Conservation (phyloP, 2,797 vertebrate genomes). For the Acipenser oxyrinchus region DNA sequence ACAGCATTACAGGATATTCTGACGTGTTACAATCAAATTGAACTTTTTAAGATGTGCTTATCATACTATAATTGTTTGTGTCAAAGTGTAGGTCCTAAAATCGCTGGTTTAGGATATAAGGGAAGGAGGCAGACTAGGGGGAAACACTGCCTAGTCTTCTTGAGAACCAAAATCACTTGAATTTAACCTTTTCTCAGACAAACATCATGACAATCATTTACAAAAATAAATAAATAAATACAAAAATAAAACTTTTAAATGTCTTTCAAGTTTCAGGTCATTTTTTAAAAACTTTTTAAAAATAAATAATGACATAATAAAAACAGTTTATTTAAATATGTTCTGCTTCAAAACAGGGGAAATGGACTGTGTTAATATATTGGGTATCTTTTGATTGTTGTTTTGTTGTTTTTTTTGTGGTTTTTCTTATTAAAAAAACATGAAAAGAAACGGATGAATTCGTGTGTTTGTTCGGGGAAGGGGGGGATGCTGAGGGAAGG, state of each 20-base stretch:
- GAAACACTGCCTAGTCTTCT: too few relatives aligned
- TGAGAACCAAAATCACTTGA: too few relatives aligned
- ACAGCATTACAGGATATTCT: constrained; percentile 48
- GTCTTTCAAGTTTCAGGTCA: constrained; percentile 49
- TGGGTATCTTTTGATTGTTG: constrained; percentile 27
- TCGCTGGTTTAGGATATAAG: too few relatives aligned
- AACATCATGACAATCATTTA: not conserved
- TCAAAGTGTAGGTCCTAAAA: too few relatives aligned
- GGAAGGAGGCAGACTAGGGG: too few relatives aligned
- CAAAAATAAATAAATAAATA: constrained; percentile 22
- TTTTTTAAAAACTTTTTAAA: constrained; percentile 35
- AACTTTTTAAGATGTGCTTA: too few relatives aligned
- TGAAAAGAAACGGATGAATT: not conserved
- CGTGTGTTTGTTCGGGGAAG: too few relatives aligned
- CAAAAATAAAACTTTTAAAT: constrained; percentile 21
- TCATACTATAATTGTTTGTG: too few relatives aligned
- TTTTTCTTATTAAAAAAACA: constrained; percentile 63
- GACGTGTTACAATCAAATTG: constrained; percentile 47
- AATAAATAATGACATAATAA: constrained; percentile 8
- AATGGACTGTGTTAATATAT: constrained; percentile 52
- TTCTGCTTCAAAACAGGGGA: constrained; percentile 42
- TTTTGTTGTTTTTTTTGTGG: constrained; percentile 26
- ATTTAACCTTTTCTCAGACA: too few relatives aligned
- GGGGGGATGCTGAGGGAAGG: too few relatives aligned
- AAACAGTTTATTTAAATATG: constrained; percentile 57